Evolutionary conservation across 1,140 invertebrate genomes (phyloP).

Genomic region (Achroia grisella): DNA sequence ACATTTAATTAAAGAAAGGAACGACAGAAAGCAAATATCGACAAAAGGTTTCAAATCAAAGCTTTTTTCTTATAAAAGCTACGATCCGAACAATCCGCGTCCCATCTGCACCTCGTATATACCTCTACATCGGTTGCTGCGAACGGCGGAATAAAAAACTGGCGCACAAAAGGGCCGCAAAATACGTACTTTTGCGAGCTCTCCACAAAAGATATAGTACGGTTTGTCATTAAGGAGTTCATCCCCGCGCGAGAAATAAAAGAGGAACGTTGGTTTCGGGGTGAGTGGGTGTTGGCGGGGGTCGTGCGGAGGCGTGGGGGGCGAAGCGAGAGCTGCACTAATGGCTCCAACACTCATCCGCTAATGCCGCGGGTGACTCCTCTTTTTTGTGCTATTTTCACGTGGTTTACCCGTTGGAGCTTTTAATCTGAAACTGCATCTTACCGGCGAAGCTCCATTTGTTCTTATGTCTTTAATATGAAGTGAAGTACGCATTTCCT

Average conservation of each 20-base stretch:
- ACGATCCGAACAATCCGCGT: slow-evolving; percentile 23
- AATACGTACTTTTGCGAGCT: slow-evolving; percentile 69
- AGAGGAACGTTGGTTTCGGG: slow-evolving; percentile 53
- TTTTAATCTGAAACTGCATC: slow-evolving; percentile 70
- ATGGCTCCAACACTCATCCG: slow-evolving; percentile 71
- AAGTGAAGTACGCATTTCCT: too few species aligned
- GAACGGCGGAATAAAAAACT: slow-evolving; percentile 59
- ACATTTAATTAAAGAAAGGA: slow-evolving; percentile 22
- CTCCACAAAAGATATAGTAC: slow-evolving; percentile 72
- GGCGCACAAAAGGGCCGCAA: slow-evolving; percentile 68
- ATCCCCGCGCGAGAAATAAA: slow-evolving; percentile 72
- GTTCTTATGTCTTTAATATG: slow-evolving; percentile 18
- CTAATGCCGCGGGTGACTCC: slow-evolving; percentile 70
- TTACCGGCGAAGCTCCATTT: slow-evolving; percentile 59
- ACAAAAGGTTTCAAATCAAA: slow-evolving; percentile 25
- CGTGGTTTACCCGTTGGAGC: slow-evolving; percentile 67
- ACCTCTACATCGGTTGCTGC: slow-evolving; percentile 30
- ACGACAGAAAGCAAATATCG: slow-evolving; percentile 8
- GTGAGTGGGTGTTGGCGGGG: slow-evolving; percentile 21
- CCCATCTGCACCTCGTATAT: slow-evolving; percentile 24
- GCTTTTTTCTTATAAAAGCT: slow-evolving; percentile 26
- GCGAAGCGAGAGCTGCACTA: slow-evolving; percentile 52
- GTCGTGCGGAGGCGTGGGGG: slow-evolving; percentile 13
- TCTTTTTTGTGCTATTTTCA: slow-evolving; percentile 71
- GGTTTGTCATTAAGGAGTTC: slow-evolving; percentile 74